Conservation (phyloP, 2,113 vertebrate species). For the Lepidothrix coronata region DNA sequence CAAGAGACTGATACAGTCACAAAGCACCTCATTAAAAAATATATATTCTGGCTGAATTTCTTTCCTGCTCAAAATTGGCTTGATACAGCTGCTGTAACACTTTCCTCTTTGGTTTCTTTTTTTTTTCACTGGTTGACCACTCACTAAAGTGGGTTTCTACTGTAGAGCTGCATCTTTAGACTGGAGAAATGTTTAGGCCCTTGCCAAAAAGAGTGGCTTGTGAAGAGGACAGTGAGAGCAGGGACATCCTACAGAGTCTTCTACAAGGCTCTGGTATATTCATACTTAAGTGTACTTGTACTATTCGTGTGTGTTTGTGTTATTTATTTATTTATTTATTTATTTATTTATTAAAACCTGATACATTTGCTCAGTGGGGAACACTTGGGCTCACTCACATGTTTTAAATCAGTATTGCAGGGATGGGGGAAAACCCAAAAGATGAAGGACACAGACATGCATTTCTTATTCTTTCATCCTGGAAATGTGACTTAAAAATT, state of each 20-base stretch:
- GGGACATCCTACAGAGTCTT: neutral
- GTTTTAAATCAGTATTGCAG: neutral
- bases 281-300: neutral
- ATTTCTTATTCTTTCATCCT: neutral
- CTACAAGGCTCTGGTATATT: neutral
- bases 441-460: neutral
- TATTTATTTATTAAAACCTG: neutral
- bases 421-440: neutral
- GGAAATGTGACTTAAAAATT: neutral
- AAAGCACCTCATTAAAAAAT: neutral
- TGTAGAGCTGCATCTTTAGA: neutral
- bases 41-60: neutral
- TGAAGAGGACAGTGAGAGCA: neutral
- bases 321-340: no score
- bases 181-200: neutral
- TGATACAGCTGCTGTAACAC: neutral
- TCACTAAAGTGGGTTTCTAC: neutral
- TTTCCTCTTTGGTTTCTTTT: neutral
- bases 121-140: neutral
- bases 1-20: neutral
- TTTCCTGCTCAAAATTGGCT: neutral
- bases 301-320: neutral
- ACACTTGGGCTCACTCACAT: neutral
- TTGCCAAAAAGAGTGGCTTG: neutral
- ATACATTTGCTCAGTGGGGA: neutral